phyloP scores from a whole-genome alignment of 2,113 vertebrate species.

The Cephalopterus ornatus region DNA sequence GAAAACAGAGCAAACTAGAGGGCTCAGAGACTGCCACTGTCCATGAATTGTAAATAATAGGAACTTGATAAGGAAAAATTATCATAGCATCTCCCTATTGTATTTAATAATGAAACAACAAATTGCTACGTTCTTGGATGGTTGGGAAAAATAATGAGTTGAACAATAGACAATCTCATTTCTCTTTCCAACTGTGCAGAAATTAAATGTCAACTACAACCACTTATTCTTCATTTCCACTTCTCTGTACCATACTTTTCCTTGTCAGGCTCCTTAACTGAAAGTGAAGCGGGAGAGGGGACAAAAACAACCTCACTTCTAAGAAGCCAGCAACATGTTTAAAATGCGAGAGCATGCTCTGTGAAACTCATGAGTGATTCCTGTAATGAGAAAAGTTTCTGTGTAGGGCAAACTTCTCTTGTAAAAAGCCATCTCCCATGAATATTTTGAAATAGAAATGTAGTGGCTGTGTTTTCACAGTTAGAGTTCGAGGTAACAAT shows the following conservation, averaged over 20 bases:
- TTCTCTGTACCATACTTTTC: slow-evolving; percentile 2
- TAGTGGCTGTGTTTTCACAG: background rate
- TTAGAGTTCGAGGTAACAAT: background rate
- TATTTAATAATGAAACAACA: slow-evolving; percentile 61
- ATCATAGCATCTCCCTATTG: slow-evolving; percentile 60
- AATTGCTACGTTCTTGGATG: slow-evolving; percentile 6
- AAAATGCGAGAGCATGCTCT: background rate
- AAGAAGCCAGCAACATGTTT: background rate
- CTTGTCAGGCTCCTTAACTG: slow-evolving; percentile 36
- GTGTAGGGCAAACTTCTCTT: background rate
- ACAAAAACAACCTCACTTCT: background rate
- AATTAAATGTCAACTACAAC: slow-evolving; percentile 61
- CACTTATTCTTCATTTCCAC: slow-evolving; percentile 59
- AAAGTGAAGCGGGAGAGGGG: slow-evolving; percentile 33
- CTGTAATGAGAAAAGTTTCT: slow-evolving; percentile 31
- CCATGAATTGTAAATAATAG: slow-evolving; percentile 14
- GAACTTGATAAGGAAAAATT: slow-evolving; percentile 35
- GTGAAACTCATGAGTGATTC: background rate
- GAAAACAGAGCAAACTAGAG: slow-evolving; percentile 22
- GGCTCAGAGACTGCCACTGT: slow-evolving; percentile 27
- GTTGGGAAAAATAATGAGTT: slow-evolving; percentile 25
- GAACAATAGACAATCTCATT: slow-evolving; percentile 54
- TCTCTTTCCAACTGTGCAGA: slow-evolving; percentile 49
- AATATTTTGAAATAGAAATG: background rate
- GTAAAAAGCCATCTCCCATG: background rate